Conservation (phyloP, 2,113 vertebrate species). For the zebrafish (Danio rerio) region DNA sequence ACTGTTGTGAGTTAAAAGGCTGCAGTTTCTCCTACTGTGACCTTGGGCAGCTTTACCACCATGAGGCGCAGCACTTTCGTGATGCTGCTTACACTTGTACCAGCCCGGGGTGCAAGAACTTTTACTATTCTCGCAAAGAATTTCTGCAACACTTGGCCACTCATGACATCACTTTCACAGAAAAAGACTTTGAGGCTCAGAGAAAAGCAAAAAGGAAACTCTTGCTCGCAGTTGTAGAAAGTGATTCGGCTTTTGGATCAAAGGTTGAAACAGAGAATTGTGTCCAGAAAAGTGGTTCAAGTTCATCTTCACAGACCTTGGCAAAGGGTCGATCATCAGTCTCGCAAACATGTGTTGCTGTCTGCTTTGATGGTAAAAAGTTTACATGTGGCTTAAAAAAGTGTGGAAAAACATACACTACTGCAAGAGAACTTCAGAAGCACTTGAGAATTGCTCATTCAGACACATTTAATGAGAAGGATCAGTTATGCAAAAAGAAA, state of each 20-base stretch:
- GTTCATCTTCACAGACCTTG: slow-evolving; percentile 44
- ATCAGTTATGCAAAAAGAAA: slow-evolving; percentile 69
- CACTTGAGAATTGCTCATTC: slow-evolving; percentile 88
- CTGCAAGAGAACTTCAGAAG: slow-evolving; percentile 85
- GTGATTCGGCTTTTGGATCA: neutral
- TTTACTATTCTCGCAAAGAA: slow-evolving; percentile 93
- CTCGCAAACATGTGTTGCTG: slow-evolving; percentile 74
- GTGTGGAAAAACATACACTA: slow-evolving; percentile 87
- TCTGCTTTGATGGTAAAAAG: slow-evolving; percentile 88
- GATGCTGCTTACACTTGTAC: slow-evolving; percentile 91
- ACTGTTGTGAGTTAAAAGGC: slow-evolving; percentile 91
- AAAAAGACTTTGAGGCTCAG: slow-evolving; percentile 77
- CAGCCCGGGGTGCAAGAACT: slow-evolving; percentile 87
- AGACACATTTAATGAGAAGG: slow-evolving; percentile 83
- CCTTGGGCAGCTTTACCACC: slow-evolving; percentile 93
- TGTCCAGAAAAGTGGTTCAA: slow-evolving; percentile 42
- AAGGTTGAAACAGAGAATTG: slow-evolving; percentile 53
- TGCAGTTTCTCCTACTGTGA: slow-evolving; percentile 92
- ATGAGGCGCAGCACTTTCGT: slow-evolving; percentile 96
- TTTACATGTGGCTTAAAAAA: slow-evolving; percentile 90
- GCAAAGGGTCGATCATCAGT: slow-evolving; percentile 63
- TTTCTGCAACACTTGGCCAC: slow-evolving; percentile 88
- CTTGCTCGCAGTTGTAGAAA: slow-evolving; percentile 58
- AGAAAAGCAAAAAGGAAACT: slow-evolving; percentile 70
- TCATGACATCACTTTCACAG: slow-evolving; percentile 81